These are phyloP conservation scores for Xenentodon cancila DNA, from an alignment of 2,797 vertebrate genomes.

Conservation along the genomic window DNA sequence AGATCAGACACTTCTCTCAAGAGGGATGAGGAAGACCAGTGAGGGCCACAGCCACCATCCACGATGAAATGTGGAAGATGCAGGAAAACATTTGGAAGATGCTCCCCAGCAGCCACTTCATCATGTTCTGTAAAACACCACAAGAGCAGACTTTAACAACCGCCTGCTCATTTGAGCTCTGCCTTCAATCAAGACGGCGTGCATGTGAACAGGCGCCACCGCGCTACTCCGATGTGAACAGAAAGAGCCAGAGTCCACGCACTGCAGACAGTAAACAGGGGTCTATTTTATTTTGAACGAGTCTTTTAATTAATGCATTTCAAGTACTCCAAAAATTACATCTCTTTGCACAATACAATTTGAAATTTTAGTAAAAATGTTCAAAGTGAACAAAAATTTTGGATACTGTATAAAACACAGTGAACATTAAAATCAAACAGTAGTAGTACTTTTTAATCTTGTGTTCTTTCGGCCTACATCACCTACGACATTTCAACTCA, in stretches of 20 bases:
- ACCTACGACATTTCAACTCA: constrained; percentile 94
- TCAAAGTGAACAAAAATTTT: constrained; percentile 98
- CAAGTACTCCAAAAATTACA: constrained; percentile 99
- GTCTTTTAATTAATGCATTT: constrained; percentile 99
- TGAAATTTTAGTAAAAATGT: constrained; percentile 99
- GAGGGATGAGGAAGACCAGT: too few species aligned
- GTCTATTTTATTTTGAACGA: constrained; percentile 89
- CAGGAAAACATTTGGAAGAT: too few species aligned
- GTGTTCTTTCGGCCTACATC: constrained; percentile 86
- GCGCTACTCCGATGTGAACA: not conserved
- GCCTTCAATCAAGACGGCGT: too few species aligned
- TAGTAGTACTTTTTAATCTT: constrained; percentile 92
- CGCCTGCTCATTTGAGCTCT: too few species aligned
- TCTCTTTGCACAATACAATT: constrained; percentile 99
- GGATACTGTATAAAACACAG: constrained; percentile 99
- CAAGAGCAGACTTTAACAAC: too few species aligned
- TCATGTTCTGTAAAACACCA: too few species aligned
- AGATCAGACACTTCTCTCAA: too few species aligned
- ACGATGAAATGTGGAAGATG: too few species aligned
- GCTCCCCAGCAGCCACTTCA: too few species aligned
- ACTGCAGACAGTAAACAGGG: constrained; percentile 73
- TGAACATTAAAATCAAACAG: constrained; percentile 99
- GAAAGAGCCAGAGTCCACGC: constrained; percentile 36
- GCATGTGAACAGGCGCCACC: too few species aligned
- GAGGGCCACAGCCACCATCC: too few species aligned